Base-by-base conservation (phyloP, 2,888 invertebrate species). In the Parnassius smintheus region DNA sequence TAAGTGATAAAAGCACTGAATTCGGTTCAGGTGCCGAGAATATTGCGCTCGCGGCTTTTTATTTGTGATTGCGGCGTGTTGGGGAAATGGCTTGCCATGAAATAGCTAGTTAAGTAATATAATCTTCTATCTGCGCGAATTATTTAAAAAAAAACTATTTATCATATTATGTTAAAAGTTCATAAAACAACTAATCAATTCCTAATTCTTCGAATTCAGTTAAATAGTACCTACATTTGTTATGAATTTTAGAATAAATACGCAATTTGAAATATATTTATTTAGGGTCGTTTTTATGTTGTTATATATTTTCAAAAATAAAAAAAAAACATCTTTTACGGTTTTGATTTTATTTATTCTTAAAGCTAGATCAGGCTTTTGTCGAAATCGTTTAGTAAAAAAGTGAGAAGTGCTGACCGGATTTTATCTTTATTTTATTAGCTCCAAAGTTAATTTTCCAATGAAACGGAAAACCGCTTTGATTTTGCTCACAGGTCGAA, bases 331-430 rank as follows among this genome's bases (percentile, higher is more conserved):
- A 80, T 77, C 75, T 76, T 74, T 70, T 69, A 65, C 67, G 73
- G 76, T 79, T 86, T 84, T 83, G 84, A 84, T 86, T 85, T 88
- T 89, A 89, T 89, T 86, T 88, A 91, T 89, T 88, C 88, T 82
- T 80, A 85, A 86, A 86, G 86, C 88, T 90, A 90, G 89, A 86
- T 85, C 83, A 84, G 82, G 85, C 77, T 85, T 86, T 86, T 81
- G 83, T 83, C 81, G 82, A 76, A 78, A 76, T 74, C 73, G 75
- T 79, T 78, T 74, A 66, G 64, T 70, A 72, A 75, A 81, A 84
- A 87, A 85, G 82, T 81, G 1, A 55, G 76, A 77, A 68, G 10
- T 59, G 62, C 54, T 64, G 59, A 22, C 54, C 66, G 10, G 81
- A 72, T 73, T 70, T 81, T 68, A 76, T 75, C 82, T 79, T 76